Evolutionary conservation across 2,797 vertebrate genomes (phyloP).

Genomic region (Serranus cabrilla): DNA sequence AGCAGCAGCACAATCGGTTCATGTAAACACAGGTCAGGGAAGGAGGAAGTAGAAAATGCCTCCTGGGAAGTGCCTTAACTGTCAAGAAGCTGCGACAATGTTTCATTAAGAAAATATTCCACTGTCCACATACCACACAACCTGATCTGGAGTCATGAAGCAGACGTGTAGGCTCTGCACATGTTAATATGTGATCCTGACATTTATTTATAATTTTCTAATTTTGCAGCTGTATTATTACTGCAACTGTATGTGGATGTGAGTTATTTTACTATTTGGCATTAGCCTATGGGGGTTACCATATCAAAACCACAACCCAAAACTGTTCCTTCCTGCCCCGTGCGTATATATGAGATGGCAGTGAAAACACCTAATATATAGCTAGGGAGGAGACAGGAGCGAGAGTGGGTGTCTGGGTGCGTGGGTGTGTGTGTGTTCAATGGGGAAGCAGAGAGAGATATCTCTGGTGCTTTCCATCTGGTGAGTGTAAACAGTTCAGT

Average conservation of each 20-base stretch:
- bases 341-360: neutral
- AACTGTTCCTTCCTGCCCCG: neutral
- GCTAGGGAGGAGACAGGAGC: neutral
- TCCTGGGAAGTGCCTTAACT: conserved; percentile 8
- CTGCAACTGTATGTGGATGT: no score
- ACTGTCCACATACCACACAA: neutral
- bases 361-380: conserved; percentile 1
- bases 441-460: neutral
- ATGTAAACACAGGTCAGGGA: neutral
- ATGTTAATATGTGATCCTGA: neutral
- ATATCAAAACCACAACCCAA: neutral
- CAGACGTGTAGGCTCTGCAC: neutral
- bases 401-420: conserved; percentile 6
- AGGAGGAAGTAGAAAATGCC: conserved; percentile 16
- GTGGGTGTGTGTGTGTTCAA: neutral
- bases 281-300: neutral
- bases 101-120: neutral
- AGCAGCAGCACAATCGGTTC: neutral
- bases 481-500: conserved; percentile 9
- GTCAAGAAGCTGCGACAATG: neutral
- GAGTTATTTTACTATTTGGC: no score
- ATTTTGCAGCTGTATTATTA: no score
- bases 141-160: neutral
- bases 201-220: neutral
- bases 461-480: conserved; percentile 71